Evolutionary conservation across 2,888 invertebrate species (phyloP).

Genomic region (Temnothorax rugatulus): DNA sequence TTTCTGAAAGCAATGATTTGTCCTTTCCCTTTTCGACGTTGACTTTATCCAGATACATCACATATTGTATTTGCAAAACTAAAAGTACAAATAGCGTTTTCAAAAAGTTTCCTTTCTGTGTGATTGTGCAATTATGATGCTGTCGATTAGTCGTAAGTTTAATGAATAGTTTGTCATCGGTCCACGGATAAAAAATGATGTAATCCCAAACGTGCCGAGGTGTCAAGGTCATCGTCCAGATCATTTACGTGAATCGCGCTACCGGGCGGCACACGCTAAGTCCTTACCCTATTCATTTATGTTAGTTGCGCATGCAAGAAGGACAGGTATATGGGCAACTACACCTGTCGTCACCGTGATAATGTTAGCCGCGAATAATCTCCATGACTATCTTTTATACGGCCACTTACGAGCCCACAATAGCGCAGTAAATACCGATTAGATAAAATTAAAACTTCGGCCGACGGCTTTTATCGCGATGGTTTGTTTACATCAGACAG

Average conservation of each 20-base stretch:
- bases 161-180: not conserved
- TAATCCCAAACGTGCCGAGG: constrained; percentile 46
- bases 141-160: not conserved
- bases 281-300: constrained; percentile 76
- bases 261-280: constrained; percentile 68
- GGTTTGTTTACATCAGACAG: constrained; percentile 71
- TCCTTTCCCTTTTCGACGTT: not conserved
- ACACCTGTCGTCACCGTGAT: constrained; percentile 80
- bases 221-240: constrained; percentile 69
- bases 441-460: constrained; percentile 79
- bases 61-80: constrained; percentile 3
- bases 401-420: constrained; percentile 77
- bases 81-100: not conserved
- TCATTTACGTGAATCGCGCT: constrained; percentile 66
- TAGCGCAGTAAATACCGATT: constrained; percentile 78
- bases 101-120: too few relatives aligned
- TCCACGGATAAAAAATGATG: constrained; percentile 19
- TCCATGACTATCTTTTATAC: constrained; percentile 75
- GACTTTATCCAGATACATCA: not conserved
- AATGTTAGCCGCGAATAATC: constrained; percentile 75
- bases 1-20: constrained; percentile 1
- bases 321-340: constrained; percentile 79
- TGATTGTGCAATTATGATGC: not conserved
- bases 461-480: constrained; percentile 72
- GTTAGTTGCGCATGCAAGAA: constrained; percentile 81